phyloP scores from a whole-genome alignment of 2,113 vertebrate species.

The Sula dactylatra region DNA sequence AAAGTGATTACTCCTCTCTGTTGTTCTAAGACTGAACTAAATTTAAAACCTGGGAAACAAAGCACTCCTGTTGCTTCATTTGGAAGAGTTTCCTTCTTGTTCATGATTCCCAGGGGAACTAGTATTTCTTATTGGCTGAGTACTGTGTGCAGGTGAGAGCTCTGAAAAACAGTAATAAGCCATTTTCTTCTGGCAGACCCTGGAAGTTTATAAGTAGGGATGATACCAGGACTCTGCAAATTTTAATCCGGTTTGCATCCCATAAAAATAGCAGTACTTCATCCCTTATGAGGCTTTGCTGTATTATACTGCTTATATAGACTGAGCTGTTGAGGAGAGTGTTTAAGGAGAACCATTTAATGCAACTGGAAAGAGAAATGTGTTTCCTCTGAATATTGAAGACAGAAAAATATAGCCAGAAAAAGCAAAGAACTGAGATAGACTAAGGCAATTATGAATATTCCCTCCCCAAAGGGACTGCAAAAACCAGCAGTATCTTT shows the following conservation, averaged over 20 bases:
- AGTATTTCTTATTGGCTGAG: background rate
- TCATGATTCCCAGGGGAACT: background rate
- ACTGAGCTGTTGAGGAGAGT: background rate
- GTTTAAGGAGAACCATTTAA: background rate
- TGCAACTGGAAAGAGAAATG: background rate
- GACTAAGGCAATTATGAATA: slow-evolving; percentile 19
- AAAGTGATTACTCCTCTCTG: background rate
- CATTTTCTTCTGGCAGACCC: background rate
- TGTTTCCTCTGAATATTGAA: background rate
- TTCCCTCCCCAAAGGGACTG: background rate
- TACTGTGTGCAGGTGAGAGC: background rate
- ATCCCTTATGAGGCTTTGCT: background rate
- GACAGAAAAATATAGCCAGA: background rate
- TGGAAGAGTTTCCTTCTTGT: background rate
- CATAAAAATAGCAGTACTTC: slow-evolving; percentile 14
- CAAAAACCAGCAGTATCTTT: background rate
- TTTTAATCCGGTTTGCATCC: slow-evolving; percentile 31
- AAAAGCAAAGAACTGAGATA: background rate
- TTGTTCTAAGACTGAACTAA: background rate
- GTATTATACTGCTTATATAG: background rate
- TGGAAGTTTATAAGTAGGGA: background rate
- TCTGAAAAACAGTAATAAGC: background rate
- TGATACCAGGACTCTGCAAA: background rate
- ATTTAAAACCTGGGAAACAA: background rate
- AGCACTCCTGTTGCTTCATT: background rate